Conservation (phyloP, 64 coral and sea anemone species). For the Trachythela sp. region DNA sequence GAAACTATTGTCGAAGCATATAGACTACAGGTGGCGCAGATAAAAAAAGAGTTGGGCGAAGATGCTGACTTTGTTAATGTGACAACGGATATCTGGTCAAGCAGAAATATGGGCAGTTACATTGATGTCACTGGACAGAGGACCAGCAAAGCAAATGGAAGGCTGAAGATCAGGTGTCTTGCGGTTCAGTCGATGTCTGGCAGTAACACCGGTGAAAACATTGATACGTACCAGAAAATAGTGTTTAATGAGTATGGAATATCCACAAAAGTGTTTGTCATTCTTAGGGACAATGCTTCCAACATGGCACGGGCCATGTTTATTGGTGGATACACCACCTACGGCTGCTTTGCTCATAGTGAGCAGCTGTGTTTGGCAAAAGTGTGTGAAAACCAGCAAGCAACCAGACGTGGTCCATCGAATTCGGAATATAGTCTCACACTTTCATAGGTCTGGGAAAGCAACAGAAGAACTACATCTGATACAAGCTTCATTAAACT, state of each 20-base stretch:
- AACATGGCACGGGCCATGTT: not conserved
- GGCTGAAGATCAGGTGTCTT: not conserved
- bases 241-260: not conserved
- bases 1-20: not conserved
- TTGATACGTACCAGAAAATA: not conserved
- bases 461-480: not conserved
- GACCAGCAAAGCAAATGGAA: not conserved
- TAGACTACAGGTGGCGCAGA: not conserved
- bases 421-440: not conserved
- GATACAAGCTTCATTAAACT: not conserved
- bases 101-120: not conserved
- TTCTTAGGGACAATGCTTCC: not conserved
- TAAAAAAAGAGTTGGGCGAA: not conserved
- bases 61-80: not conserved
- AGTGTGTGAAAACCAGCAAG: not conserved
- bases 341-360: not conserved
- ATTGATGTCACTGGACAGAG: not conserved
- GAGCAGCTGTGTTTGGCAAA: not conserved
- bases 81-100: constrained; percentile 1
- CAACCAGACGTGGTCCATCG: not conserved
- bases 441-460: not conserved
- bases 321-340: not conserved
- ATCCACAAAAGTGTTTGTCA: not conserved
- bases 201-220: not conserved
- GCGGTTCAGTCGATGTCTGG: not conserved